Evolutionary conservation across 2,797 vertebrate species (phyloP).

Genomic region (Pogonophryne albipinna): DNA sequence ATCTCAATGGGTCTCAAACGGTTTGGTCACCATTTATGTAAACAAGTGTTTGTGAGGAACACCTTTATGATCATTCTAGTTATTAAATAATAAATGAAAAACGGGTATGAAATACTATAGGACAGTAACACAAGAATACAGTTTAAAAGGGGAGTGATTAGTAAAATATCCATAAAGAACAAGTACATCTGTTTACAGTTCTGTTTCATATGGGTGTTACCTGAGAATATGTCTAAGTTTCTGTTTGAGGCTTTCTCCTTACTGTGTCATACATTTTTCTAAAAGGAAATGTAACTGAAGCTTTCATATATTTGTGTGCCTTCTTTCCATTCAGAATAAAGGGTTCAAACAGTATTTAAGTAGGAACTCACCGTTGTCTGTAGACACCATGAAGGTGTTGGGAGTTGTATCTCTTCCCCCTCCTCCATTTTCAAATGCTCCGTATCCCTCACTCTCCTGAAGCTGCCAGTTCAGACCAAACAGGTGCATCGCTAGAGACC

Average conservation of each 20-base stretch:
- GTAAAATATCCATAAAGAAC: too few species aligned
- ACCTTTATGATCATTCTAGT: too few species aligned
- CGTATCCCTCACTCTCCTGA: constrained; percentile 94
- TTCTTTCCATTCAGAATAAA: constrained; percentile 2
- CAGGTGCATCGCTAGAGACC: constrained; percentile 93
- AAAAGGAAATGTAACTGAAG: constrained; percentile 10
- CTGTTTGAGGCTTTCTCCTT: constrained; percentile 11
- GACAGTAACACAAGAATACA: too few species aligned
- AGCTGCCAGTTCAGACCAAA: constrained; percentile 99
- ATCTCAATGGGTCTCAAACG: too few species aligned
- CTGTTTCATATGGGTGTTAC: too few species aligned
- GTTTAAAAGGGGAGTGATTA: too few species aligned
- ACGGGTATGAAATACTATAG: too few species aligned
- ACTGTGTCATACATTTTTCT: background rate
- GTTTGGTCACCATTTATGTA: too few species aligned
- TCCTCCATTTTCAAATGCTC: constrained; percentile 95
- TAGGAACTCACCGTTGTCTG: constrained; percentile 90
- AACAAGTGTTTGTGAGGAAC: too few species aligned
- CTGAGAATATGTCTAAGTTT: background rate
- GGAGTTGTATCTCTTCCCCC: constrained; percentile 89
- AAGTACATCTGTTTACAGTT: too few species aligned
- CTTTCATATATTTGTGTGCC: background rate
- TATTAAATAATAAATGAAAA: too few species aligned
- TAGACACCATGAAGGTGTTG: constrained; percentile 91
- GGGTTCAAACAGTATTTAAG: background rate